Conservation (phyloP, 2,113 vertebrate species). For the Axis porcinus region DNA sequence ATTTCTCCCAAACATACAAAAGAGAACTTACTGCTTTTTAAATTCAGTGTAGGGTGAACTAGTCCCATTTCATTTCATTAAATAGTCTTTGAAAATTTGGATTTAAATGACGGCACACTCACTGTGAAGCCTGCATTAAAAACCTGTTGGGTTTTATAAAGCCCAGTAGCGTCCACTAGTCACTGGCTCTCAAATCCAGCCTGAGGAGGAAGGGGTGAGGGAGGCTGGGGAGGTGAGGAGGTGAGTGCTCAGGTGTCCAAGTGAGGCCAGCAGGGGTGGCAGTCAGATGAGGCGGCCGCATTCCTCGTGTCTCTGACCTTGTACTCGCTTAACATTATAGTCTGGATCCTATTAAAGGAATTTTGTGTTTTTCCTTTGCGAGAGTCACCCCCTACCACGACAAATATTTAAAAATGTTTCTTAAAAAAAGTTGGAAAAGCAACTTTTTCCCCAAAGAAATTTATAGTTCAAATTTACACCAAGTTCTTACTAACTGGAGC, state of each 20-base stretch:
- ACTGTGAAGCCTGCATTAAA: neutral
- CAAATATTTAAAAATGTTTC: conserved; percentile 81
- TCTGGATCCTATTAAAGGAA: conserved; percentile 84
- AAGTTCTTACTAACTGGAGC: conserved; percentile 82
- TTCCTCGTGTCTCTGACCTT: conserved; percentile 81
- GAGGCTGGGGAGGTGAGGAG: neutral
- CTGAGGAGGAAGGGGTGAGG: conserved; percentile 53
- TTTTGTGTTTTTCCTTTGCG: conserved; percentile 80
- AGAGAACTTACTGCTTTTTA: neutral
- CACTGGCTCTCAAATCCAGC: neutral
- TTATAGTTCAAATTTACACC: conserved; percentile 87
- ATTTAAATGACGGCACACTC: neutral
- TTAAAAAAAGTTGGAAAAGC: conserved; percentile 77
- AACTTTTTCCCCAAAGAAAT: conserved; percentile 84
- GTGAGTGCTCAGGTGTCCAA: conserved; percentile 68
- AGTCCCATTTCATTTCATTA: conserved; percentile 6
- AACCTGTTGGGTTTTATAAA: neutral
- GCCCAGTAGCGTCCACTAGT: neutral
- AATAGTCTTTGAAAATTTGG: neutral
- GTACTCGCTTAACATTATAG: conserved; percentile 74
- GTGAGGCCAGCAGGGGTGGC: conserved; percentile 78
- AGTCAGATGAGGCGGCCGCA: conserved; percentile 76
- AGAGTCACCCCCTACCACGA: conserved; percentile 82
- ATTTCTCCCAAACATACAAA: neutral
- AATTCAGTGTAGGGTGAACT: neutral